Conservation (phyloP, 2,113 vertebrate species). For the Murina feae region DNA sequence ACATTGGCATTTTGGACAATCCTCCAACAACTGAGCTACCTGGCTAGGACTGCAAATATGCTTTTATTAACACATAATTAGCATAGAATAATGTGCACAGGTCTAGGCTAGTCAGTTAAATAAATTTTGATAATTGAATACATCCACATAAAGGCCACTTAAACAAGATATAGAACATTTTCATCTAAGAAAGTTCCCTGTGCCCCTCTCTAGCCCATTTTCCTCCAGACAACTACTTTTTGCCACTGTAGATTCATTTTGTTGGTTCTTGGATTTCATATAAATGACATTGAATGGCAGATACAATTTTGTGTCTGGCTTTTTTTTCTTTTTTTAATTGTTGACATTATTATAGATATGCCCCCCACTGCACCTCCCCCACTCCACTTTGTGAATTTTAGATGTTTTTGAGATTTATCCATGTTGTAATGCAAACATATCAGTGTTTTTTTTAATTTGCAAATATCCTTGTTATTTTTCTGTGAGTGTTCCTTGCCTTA, state of each 20-base stretch:
- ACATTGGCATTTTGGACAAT: too few relatives aligned
- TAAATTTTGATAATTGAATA: not conserved
- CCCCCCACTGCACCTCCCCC: too few relatives aligned
- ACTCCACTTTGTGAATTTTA: not conserved
- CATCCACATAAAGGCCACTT: not conserved
- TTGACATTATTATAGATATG: not conserved
- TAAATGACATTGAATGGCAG: not conserved
- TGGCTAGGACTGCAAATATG: not conserved
- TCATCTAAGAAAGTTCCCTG: not conserved
- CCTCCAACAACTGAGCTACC: too few relatives aligned
- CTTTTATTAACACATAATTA: not conserved
- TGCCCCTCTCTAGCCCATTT: not conserved
- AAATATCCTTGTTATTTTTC: not conserved
- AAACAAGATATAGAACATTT: not conserved
- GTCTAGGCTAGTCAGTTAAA: not conserved
- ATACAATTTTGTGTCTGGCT: not conserved
- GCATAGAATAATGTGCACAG: not conserved
- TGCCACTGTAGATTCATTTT: not conserved
- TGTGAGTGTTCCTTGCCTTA: not conserved
- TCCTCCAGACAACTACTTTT: not conserved
- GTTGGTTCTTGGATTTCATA: not conserved
- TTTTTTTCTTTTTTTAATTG: not conserved
- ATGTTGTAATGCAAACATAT: not conserved
- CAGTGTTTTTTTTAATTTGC: not conserved
- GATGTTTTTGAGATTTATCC: constrained; percentile 1